Evolutionary conservation across 2,888 invertebrate species (phyloP), one percentile per base, ranked within the genome.

Genomic region (Perdita meconis): DNA sequence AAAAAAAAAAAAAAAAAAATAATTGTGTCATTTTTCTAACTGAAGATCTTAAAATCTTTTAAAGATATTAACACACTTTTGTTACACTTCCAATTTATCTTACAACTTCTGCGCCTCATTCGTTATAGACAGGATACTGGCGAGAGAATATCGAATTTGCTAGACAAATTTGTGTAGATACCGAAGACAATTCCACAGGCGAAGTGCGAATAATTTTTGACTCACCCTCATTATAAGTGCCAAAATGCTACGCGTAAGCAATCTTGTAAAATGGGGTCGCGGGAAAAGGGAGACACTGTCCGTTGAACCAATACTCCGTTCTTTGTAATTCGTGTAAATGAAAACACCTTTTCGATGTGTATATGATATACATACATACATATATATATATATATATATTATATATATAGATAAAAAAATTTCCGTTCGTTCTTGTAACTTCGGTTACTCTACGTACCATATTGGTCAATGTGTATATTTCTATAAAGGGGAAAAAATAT

Each of bases 201-300:
- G n/a, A n/a, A n/a, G n/a, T n/a, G n/a, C n/a, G n/a, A n/a, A n/a
- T n/a, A n/a, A n/a, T n/a, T n/a, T n/a, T n/a, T n/a, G n/a, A n/a
- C n/a, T n/a, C n/a, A n/a, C n/a, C n/a, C 67, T 73, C 67, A 82
- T 66, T 56, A 47, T 19, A 80, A 86, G 86, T 86, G 86, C 86
- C 86, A 86, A 86, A 77, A 86, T 69, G 59, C 65, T 71, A 73
- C 40, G 55, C 50, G 30, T 59, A 74, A 85, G 78, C 74, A 74
- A 78, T 80, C 59, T 50, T n/a, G 63, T 12, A 77, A 47, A 10
- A 47, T 19, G 47, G 44, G 72, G 79, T 73, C 68, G 64, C 55
- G 60, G 44, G 34, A 69, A 36, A n/a, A 40, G 47, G 42, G 50
- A 50, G 30, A 74, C 36, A 60, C 50, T 59, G 40, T 60, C 71